Evolutionary conservation across 2,888 invertebrate genomes (phyloP), one percentile per base, ranked within the genome.

Genomic region (Ctenicera cuprea): DNA sequence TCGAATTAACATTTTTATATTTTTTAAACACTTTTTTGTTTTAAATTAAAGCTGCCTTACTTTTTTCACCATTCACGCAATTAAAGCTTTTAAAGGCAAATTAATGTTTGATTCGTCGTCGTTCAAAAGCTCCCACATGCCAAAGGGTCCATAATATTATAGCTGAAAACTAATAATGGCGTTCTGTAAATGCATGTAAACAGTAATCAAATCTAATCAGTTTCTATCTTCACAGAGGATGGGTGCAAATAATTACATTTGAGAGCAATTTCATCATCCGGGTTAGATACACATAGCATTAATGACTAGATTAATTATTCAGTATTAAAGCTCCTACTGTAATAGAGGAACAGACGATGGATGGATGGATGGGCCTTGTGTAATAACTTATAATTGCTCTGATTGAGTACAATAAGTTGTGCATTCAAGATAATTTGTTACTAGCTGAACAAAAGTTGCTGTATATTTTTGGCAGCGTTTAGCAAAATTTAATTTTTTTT

Each of bases 291-390:
- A 65, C 52, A 26, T 41, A 54, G 41, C 50, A 22, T 52, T 66
- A 66, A 66, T 52, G 65, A 54, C 18, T 38, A 22, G 52, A 66
- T 54, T 66, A 66, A 66, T 66, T 66, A 66, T 66, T 50, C 52
- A 66, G 54, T 52, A 66, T 54, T 37, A 54, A 52, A 54, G 38
- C 52, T 54, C 16, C 26, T 66, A 8, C 54, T 64, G 38, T 54
- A 41, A 38, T 18, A 12, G 50, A 65, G 26, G 18, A 11, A 43
- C 26, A 30, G 62, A 30, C 45, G 41, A 45, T 45, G 26, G 45
- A 1, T n/a, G 4, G 14, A 18, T 18, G 18, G n/a, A 9, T 14
- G 50, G 54, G 30, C 22, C 8, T 12, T 30, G 14, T 54, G 30
- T 22, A 30, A 5, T 54, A 54, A 30, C 30, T 30, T 54, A 33